phyloP scores from a whole-genome alignment of 2,113 vertebrate species.

The Opisthocomus hoazin region DNA sequence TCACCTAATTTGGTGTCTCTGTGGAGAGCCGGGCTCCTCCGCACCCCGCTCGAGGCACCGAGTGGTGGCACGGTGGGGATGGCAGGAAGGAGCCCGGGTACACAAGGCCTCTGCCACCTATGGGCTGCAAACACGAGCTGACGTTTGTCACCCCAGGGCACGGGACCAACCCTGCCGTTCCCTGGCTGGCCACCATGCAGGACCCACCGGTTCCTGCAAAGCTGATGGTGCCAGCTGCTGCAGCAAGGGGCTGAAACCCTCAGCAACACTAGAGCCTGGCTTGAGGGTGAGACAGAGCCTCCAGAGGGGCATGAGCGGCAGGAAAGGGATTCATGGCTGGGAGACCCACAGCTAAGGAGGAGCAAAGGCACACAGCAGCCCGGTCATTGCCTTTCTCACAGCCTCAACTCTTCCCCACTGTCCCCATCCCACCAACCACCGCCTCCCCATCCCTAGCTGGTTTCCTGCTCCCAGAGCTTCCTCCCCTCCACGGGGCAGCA shows the following conservation, averaged over 20 bases:
- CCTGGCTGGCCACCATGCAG: not conserved
- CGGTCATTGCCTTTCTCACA: not conserved
- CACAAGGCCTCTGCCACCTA: not conserved
- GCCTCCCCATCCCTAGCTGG: not conserved
- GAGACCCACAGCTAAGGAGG: not conserved
- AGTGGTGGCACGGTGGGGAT: not conserved
- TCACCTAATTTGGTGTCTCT: not conserved
- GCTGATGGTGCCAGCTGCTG: accelerated
- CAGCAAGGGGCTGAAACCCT: not conserved
- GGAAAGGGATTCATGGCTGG: not conserved
- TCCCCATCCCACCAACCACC: not conserved
- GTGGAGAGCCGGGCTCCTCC: not conserved
- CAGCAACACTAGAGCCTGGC: not conserved
- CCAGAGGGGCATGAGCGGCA: too few species aligned
- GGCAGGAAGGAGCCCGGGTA: not conserved
- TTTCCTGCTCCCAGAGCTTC: not conserved
- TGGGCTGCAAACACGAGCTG: not conserved
- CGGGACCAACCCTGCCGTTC: not conserved
- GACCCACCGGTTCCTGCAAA: not conserved
- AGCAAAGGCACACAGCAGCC: not conserved
- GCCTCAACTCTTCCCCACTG: not conserved
- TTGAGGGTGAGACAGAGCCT: not conserved
- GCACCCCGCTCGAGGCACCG: accelerated
- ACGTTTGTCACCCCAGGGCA: not conserved
- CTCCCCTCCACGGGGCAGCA: accelerated